phyloP scores from a whole-genome alignment of 2,888 invertebrate genomes.

The Cylindroiulus punctatus region DNA sequence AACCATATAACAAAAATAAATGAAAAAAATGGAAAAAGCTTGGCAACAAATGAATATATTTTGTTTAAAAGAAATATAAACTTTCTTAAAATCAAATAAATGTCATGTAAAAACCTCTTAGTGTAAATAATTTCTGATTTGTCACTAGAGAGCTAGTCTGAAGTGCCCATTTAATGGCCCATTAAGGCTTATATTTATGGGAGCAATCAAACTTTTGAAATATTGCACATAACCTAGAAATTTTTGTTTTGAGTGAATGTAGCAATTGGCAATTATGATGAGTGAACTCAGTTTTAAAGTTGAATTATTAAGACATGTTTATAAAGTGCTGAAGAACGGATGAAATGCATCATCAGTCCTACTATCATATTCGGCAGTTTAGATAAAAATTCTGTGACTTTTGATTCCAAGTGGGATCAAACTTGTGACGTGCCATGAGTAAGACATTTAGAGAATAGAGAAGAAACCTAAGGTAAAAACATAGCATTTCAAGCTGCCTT shows the following conservation, averaged over 20 bases:
- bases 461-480: not conserved
- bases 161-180: not conserved
- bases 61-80: not conserved
- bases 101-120: not conserved
- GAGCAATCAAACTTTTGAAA: not conserved
- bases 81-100: constrained; percentile 13
- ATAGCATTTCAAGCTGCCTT: not conserved
- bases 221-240: constrained; percentile 7
- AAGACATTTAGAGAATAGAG: not conserved
- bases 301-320: too few species aligned
- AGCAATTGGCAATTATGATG: not conserved
- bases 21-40: not conserved
- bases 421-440: not conserved
- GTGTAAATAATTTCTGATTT: constrained; percentile 43
- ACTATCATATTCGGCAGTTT: too few species aligned
- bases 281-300: too few species aligned
- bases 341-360: too few species aligned
- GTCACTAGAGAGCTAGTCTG: constrained; percentile 30
- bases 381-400: too few species aligned
- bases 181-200: not conserved
- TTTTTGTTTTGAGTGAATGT: not conserved
- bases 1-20: constrained; percentile 37
- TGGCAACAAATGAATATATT: constrained; percentile 34
- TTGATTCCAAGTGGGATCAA: not conserved
- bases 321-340: too few species aligned